A percentile compares a stretch with the other conserved stretches of the same genome.
phyloP scores from a whole-genome alignment of 2,888 invertebrate genomes.

The Eustalomyia histrio region DNA sequence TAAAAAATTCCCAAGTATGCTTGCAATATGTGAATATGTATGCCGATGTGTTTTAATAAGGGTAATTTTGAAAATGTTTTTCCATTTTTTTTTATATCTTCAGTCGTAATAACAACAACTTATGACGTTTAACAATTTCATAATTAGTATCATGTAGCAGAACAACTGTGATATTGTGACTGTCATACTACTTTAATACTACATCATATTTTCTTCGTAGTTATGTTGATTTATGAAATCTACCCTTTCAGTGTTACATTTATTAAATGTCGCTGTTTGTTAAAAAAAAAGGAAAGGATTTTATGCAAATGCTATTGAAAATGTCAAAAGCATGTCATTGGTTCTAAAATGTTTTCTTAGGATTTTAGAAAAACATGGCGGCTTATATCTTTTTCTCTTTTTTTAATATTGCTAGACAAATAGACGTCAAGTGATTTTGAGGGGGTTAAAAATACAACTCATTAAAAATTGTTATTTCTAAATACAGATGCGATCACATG shows the following conservation, averaged over 20 bases:
- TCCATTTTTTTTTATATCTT: conserved; percentile 8
- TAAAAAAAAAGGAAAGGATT: conserved; percentile 44
- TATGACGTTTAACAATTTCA: conserved; percentile 56
- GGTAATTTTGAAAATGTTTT: conserved; percentile 52
- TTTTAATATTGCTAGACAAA: conserved; percentile 51
- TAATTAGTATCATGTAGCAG: conserved; percentile 59
- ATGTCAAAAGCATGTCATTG: conserved; percentile 63
- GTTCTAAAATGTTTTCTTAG: conserved; percentile 55
- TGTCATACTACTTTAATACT: neutral
- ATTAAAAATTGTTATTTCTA: too few species aligned
- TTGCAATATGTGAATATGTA: neutral
- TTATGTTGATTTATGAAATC: neutral
- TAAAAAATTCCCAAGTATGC: too few species aligned
- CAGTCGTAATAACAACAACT: conserved; percentile 52
- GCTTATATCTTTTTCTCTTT: conserved; percentile 31
- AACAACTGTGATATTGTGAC: conserved; percentile 15
- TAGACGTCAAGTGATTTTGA: conserved; percentile 45
- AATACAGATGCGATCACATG: too few species aligned
- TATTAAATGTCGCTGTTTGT: conserved; percentile 32
- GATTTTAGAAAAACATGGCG: conserved; percentile 57
- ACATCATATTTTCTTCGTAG: neutral
- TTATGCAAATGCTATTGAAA: conserved; percentile 59
- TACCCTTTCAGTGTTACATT: conserved; percentile 15
- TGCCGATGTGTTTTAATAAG: conserved; percentile 13
- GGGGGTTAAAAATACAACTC: too few species aligned